Evolutionary conservation across 2,888 invertebrate species (phyloP).

Genomic region (Marronus borbonicus): DNA sequence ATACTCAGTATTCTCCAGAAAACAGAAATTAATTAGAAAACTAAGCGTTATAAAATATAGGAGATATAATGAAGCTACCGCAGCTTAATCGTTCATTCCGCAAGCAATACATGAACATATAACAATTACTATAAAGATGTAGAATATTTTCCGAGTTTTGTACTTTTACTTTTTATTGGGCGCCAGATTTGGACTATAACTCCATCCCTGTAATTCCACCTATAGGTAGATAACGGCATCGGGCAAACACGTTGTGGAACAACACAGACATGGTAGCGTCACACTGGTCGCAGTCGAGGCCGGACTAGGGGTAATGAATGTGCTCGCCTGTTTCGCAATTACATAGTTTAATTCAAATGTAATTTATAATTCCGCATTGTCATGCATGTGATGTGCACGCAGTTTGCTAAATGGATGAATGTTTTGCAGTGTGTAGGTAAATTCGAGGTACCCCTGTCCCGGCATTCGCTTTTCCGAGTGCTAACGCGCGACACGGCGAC

Average conservation of each 20-base stretch:
- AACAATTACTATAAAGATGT: too few species aligned
- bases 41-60: too few species aligned
- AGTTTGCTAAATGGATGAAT: conserved; percentile 69
- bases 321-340: conserved; percentile 70
- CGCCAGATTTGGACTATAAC: not conserved
- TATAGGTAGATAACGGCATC: conserved; percentile 42
- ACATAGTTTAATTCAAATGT: conserved; percentile 72
- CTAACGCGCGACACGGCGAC: conserved; percentile 9
- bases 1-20: too few species aligned
- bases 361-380: conserved; percentile 72
- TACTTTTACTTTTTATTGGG: not conserved
- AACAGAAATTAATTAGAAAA: too few species aligned
- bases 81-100: too few species aligned
- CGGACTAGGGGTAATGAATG: conserved; percentile 66
- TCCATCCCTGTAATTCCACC: conserved; percentile 3
- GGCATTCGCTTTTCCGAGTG: not conserved
- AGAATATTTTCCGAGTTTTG: too few species aligned
- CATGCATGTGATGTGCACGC: conserved; percentile 70
- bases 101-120: too few species aligned
- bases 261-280: conserved; percentile 41
- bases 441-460: conserved; percentile 54
- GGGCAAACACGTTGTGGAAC: conserved; percentile 15
- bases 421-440: conserved; percentile 62
- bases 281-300: conserved; percentile 48
- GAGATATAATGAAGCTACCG: too few species aligned